A percentile compares a stretch with the other conserved stretches of the same genome.
Evolutionary conservation across 1,140 invertebrate species (phyloP).

Genomic region (Cepaea nemoralis): DNA sequence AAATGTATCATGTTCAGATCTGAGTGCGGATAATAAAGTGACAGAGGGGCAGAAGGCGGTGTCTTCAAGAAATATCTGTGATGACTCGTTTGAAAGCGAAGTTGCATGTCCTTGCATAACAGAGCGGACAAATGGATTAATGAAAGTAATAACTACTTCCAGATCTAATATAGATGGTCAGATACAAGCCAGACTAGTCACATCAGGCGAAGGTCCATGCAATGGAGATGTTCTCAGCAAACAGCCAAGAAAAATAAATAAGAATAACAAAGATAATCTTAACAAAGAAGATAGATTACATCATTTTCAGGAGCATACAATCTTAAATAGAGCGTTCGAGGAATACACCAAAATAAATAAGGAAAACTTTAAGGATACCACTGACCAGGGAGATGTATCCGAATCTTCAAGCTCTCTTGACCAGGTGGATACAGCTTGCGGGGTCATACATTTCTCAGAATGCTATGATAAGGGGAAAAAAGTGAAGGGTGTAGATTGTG

Average conservation of each 20-base stretch:
- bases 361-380: background rate
- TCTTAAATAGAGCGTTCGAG: background rate
- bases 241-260: background rate
- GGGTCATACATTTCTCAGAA: background rate
- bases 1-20: background rate
- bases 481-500: background rate
- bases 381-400: background rate
- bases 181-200: background rate
- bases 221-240: background rate
- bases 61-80: background rate
- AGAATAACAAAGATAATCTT: background rate
- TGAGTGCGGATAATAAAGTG: background rate
- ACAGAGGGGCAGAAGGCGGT: background rate
- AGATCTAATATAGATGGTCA: background rate
- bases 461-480: too few relatives aligned
- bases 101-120: background rate
- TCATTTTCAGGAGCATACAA: background rate
- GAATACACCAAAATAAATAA: background rate
- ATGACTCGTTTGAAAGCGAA: background rate
- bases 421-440: too few relatives aligned
- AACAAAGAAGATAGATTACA: background rate
- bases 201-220: background rate
- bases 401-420: background rate
- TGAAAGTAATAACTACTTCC: background rate
- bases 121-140: background rate